phyloP scores from a whole-genome alignment of 2,888 invertebrate genomes.

The Meteorus colon region DNA sequence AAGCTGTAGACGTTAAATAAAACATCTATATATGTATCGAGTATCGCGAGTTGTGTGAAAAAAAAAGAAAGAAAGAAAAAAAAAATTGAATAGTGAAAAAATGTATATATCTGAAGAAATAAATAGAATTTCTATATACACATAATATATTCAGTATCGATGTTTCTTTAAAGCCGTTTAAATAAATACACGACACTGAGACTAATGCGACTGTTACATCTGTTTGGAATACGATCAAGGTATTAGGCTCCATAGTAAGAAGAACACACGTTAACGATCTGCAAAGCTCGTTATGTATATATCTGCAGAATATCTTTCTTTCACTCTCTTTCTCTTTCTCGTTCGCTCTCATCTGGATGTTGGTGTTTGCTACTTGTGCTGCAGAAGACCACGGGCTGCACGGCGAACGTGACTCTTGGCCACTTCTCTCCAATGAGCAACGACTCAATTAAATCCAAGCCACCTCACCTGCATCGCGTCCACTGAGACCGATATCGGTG shows the following conservation, averaged over 20 bases:
- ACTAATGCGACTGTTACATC: slow-evolving; percentile 46
- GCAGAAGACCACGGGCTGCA: slow-evolving; percentile 35
- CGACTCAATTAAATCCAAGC: slow-evolving; percentile 54
- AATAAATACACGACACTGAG: slow-evolving; percentile 41
- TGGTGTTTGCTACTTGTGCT: slow-evolving; percentile 8
- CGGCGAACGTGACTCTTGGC: slow-evolving; percentile 54
- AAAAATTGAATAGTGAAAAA: slow-evolving; percentile 4
- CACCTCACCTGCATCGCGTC: slow-evolving; percentile 21
- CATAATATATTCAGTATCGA: slow-evolving; percentile 2
- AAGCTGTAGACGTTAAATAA: slow-evolving; percentile 13
- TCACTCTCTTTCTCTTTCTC: slow-evolving; percentile 23
- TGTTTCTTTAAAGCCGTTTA: slow-evolving; percentile 23
- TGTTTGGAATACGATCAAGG: slow-evolving; percentile 48
- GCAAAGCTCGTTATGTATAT: slow-evolving; percentile 50
- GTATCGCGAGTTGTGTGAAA: neutral
- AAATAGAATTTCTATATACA: slow-evolving; percentile 9
- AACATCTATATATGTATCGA: slow-evolving; percentile 17
- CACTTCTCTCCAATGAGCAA: slow-evolving; percentile 53
- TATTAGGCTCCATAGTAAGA: slow-evolving; percentile 44
- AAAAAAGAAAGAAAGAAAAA: neutral
- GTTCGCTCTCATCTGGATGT: slow-evolving; percentile 8
- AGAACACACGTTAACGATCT: slow-evolving; percentile 54
- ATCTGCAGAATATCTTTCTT: slow-evolving; percentile 32
- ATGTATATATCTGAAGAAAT: neutral
- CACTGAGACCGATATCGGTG: slow-evolving; percentile 2